Conservation (phyloP, 2,797 vertebrate species). For the Onychomys arenicola region DNA sequence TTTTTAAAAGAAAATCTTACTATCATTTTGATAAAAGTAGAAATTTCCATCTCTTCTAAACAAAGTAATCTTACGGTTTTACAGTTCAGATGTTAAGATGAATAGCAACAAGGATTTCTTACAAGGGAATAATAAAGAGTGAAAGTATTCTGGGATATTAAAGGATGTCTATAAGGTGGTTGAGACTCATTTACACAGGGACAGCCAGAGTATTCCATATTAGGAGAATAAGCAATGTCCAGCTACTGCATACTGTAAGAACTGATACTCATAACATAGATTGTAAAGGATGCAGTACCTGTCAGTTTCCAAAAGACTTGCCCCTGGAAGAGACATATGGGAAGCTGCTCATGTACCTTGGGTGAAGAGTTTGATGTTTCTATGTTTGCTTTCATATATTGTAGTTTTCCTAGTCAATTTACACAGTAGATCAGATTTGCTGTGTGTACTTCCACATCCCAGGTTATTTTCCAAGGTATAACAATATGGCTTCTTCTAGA, state of each 20-base stretch:
- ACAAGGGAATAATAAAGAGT: neutral
- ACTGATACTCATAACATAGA: neutral
- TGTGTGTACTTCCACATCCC: neutral
- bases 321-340: neutral
- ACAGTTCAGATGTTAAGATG: neutral
- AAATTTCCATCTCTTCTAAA: neutral
- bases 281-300: neutral
- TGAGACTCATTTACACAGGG: neutral
- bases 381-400: neutral
- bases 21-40: neutral
- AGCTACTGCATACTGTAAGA: neutral
- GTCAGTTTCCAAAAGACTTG: neutral
- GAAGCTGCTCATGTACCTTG: neutral
- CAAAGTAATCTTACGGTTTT: neutral
- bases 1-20: neutral
- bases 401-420: neutral
- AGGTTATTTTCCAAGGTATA: neutral
- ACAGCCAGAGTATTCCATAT: neutral
- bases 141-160: neutral
- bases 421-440: neutral
- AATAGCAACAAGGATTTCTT: neutral
- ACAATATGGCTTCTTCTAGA: neutral
- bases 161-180: neutral
- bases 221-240: neutral
- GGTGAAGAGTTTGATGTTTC: neutral